A percentile compares a stretch with the other conserved stretches of the same genome.
phyloP scores from a whole-genome alignment of 1,140 invertebrate genomes.

The Atopsyche davidsoni region DNA sequence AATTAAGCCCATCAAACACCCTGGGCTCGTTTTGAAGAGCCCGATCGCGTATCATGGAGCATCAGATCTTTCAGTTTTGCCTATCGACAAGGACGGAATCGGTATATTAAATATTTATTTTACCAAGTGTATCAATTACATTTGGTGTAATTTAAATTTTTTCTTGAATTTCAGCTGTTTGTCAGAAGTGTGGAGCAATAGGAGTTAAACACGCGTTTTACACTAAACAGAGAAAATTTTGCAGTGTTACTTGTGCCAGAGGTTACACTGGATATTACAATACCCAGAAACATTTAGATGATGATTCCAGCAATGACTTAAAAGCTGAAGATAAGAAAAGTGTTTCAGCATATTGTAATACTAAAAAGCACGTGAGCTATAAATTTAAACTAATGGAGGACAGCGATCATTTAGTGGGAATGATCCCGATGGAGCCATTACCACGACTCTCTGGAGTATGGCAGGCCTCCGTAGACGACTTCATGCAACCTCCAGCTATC shows the following conservation, averaged over 20 bases:
- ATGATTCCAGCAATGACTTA: slow-evolving; percentile 11
- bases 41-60: slow-evolving; percentile 70
- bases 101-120: slow-evolving; percentile 49
- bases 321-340: slow-evolving; percentile 1
- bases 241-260: slow-evolving; percentile 68
- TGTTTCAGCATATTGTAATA: too few species aligned
- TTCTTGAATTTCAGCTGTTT: slow-evolving; percentile 60
- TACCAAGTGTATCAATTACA: neutral
- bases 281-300: slow-evolving; percentile 11
- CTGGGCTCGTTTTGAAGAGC: slow-evolving; percentile 67
- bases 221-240: slow-evolving; percentile 75
- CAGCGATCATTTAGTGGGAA: slow-evolving; percentile 43
- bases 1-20: slow-evolving; percentile 70
- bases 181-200: slow-evolving; percentile 82
- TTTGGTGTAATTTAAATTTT: too few species aligned
- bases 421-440: slow-evolving; percentile 45
- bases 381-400: slow-evolving; percentile 46
- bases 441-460: slow-evolving; percentile 42
- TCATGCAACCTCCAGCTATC: slow-evolving; percentile 16
- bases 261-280: slow-evolving; percentile 32
- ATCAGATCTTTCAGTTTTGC: slow-evolving; percentile 62
- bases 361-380: slow-evolving; percentile 38
- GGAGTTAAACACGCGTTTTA: slow-evolving; percentile 88
- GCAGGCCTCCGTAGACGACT: slow-evolving; percentile 26
- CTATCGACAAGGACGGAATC: slow-evolving; percentile 70